Evolutionary conservation across 2,113 vertebrate genomes (phyloP), one percentile per base, ranked within the genome.

Genomic region (Psephotus haematonotus): DNA sequence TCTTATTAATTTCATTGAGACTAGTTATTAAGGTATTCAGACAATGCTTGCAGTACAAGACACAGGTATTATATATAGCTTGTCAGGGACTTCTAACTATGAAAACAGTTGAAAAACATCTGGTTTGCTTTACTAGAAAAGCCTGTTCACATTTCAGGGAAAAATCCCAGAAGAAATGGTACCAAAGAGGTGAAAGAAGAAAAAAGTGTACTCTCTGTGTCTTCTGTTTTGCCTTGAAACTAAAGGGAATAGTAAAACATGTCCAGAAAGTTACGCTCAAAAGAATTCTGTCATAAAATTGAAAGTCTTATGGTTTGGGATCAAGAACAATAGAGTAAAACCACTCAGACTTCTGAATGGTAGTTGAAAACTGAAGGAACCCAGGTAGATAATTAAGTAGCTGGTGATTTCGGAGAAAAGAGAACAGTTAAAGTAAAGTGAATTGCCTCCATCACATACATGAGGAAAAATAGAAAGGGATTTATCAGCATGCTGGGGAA

Each of bases 81-180:
- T 86, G 57, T 78, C 46, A 92, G 46, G 24, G n/a, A 59, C 46
- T 81, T 72, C 13, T 13, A 72, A 11, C 53, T 60, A n/a, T 86
- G 85, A 80, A 90, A 93, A 71, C 55, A 76, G 15, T 78, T 87
- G 52, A 24, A 88, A 80, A 95, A 74, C 75, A 82, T 87, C 71
- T 93, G 63, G 77, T 92, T 88, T 86, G 27, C 35, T 95, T 84
- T 91, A 65, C 77, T 86, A 44, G 47, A 88, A 82, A 90, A 78
- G 27, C 20, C 43, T 74, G 29, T 63, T 80, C 35, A 59, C 28
- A 37, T 81, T 95, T 86, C 47, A 86, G 47, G 52, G 47, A 53
- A 49, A 88, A 82, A n/a, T 64, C 41, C 37, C 72, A 39, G 74
- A 90, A 92, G 33, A 91, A 78, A 78, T 44, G 35, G 52, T 44